Evolutionary conservation across 2,113 vertebrate genomes (phyloP).

Genomic region (Trematocara macrostoma): DNA sequence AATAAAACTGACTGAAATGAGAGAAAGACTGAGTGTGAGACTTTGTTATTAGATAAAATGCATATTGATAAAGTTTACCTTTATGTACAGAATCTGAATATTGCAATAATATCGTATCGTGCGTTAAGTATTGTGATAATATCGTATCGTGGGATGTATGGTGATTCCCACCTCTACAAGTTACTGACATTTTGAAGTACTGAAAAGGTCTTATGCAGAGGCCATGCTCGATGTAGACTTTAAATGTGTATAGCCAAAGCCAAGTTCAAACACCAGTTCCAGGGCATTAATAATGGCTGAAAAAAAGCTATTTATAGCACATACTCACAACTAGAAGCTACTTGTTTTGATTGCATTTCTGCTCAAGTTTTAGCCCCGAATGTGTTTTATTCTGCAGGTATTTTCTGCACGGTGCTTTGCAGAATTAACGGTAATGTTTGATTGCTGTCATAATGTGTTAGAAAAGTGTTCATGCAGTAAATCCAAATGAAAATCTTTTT

Average conservation of each 20-base stretch:
- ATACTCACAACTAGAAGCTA: background rate
- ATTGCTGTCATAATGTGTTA: background rate
- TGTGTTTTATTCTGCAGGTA: background rate
- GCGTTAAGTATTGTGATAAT: too few relatives aligned
- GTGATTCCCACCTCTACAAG: too few relatives aligned
- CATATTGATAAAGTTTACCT: too few relatives aligned
- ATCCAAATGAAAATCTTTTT: background rate
- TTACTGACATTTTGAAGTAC: background rate
- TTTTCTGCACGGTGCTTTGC: background rate
- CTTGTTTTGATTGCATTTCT: background rate
- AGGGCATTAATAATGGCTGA: background rate
- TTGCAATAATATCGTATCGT: too few relatives aligned
- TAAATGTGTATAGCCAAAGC: background rate
- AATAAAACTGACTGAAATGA: too few relatives aligned
- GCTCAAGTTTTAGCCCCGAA: background rate
- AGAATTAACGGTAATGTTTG: accelerated
- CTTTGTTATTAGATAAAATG: too few relatives aligned
- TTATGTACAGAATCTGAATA: too few relatives aligned
- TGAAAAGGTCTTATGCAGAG: background rate
- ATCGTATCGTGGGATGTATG: too few relatives aligned
- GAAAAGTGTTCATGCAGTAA: background rate
- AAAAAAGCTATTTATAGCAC: background rate
- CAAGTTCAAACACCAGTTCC: background rate
- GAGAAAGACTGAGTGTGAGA: too few relatives aligned
- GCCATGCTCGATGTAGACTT: background rate